phyloP scores from a whole-genome alignment of 2,888 invertebrate species.

The Tipula confusa region DNA sequence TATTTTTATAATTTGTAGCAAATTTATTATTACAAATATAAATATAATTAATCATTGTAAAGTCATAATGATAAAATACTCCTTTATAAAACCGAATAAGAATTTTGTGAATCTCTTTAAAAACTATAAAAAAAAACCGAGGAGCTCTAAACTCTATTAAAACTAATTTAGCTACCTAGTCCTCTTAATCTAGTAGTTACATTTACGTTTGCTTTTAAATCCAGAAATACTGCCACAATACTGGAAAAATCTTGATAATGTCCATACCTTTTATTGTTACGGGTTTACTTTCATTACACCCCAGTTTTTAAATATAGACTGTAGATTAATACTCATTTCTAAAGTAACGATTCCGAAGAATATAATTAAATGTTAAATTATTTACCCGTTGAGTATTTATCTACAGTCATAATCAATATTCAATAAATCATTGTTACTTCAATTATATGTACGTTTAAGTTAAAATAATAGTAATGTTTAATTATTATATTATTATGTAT shows the following conservation, averaged over 20 bases:
- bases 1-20: neutral
- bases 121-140: neutral
- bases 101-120: neutral
- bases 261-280: neutral
- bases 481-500: neutral
- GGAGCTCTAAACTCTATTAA: neutral
- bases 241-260: neutral
- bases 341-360: too few species aligned
- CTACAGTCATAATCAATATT: neutral
- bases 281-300: neutral
- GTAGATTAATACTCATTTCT: too few species aligned
- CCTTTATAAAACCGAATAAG: neutral
- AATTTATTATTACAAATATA: neutral
- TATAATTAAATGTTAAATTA: too few species aligned
- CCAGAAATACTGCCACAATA: neutral
- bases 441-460: neutral
- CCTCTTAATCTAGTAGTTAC: neutral
- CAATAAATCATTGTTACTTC: neutral
- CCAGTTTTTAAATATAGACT: too few species aligned
- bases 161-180: neutral
- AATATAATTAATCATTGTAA: neutral
- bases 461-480: neutral
- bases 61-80: constrained; percentile 12
- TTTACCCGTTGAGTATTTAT: too few species aligned
- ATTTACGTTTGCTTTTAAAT: neutral